Conservation (phyloP, 2,113 vertebrate genomes). For the Carassius gibelio region DNA sequence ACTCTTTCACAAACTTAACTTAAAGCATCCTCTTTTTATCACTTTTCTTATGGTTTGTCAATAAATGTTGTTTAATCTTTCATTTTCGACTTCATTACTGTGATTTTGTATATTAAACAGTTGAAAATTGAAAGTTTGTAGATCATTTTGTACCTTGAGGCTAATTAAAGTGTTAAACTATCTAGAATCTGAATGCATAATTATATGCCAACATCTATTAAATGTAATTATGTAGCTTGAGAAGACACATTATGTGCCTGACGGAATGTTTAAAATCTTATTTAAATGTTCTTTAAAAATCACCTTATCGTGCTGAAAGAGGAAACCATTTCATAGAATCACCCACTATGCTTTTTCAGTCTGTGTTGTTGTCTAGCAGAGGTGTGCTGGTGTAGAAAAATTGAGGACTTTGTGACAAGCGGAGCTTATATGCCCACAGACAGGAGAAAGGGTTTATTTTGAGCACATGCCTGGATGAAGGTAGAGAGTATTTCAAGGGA, state of each 20-base stretch:
- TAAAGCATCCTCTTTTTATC: neutral
- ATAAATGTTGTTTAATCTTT: neutral
- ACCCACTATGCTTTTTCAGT: neutral
- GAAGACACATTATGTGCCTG: neutral
- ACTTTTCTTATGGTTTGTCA: neutral
- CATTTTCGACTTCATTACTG: neutral
- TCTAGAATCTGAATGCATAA: neutral
- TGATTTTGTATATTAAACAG: neutral
- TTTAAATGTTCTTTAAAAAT: neutral
- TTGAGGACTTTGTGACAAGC: slow-evolving; percentile 2
- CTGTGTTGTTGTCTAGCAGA: slow-evolving; percentile 1
- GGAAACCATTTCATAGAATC: neutral
- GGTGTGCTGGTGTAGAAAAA: neutral
- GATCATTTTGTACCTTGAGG: neutral
- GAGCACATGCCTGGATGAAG: slow-evolving; percentile 4
- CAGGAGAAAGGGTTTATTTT: slow-evolving; percentile 9
- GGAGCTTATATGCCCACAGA: neutral
- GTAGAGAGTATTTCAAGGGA: slow-evolving; percentile 8
- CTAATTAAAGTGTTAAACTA: neutral
- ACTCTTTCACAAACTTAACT: neutral
- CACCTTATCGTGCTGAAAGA: neutral
- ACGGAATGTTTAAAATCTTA: neutral
- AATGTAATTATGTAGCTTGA: neutral
- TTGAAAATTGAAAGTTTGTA: neutral
- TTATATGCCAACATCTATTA: neutral